Evolutionary conservation across 2,113 vertebrate species (phyloP), one percentile per base, ranked within the genome.

Genomic region (Dryoscopus gambensis): DNA sequence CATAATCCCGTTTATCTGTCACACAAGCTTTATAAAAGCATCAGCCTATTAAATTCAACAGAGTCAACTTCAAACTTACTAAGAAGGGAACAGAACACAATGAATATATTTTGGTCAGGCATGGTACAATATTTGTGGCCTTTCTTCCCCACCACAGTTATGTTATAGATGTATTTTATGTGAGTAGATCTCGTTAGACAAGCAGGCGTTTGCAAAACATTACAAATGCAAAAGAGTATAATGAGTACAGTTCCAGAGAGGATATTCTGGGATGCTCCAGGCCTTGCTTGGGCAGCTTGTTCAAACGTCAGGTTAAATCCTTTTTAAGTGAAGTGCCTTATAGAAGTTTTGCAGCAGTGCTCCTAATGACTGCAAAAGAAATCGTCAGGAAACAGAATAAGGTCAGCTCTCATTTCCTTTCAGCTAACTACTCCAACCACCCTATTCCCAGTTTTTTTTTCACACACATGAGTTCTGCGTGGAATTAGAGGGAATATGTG

Each of bases 231-330:
- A 64, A 30, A 5, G 37, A 80, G 44, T 65, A 49, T 74, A 95
- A 95, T 60, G 86, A 93, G 80, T 75, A 57, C 64, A 53, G 47
- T 87, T 94, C 49, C 85, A 91, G 90, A 90, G 56, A 93, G 86
- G 68, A 63, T 78, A 83, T 84, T 93, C 86, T 90, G 84, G 80
- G 46, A 53, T 40, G 57, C 55, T 87, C 12, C 59, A 93, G 83
- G 60, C 60, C 85, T 93, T 94, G 85, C 89, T 30, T 88, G 93
- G 79, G 87, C 76, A 89, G 85, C 85, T 78, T 75, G 77, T 90
- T 92, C 81, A 95, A 92, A 95, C 83, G 84, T 84, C 90, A 92
- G 76, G 80, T 89, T 94, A 97, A 96, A 96, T 78, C 80, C 79
- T 65, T 68, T 56, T 65, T 74, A 93, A 80, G 56, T 78, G 64